A percentile compares a stretch with the other conserved stretches of the same genome.
phyloP scores from a whole-genome alignment of 2,797 vertebrate species.

The Squalus acanthias region DNA sequence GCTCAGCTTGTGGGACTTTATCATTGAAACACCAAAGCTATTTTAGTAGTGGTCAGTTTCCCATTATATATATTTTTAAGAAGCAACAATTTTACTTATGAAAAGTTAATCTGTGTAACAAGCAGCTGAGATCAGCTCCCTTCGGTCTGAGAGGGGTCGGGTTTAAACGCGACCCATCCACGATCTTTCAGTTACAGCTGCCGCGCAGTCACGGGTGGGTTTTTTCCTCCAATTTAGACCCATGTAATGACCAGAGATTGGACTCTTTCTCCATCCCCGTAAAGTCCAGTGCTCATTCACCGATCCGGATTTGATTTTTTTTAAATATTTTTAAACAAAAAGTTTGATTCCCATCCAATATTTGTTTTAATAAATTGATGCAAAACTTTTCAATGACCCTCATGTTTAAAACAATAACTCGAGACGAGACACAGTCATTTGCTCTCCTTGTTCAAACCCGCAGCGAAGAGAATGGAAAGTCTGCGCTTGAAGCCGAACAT shows the following conservation, averaged over 20 bases:
- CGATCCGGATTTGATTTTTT: neutral
- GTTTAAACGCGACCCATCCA: neutral
- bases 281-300: neutral
- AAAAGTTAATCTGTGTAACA: neutral
- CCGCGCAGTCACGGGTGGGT: neutral
- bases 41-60: no score
- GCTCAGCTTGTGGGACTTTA: neutral
- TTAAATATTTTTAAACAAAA: neutral
- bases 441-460: neutral
- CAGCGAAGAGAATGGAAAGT: neutral
- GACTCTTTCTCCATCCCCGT: neutral
- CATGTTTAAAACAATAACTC: neutral
- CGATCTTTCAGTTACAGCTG: neutral
- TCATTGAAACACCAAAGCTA: no score
- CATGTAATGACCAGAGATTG: neutral
- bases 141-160: neutral
- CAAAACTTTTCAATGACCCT: neutral
- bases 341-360: neutral
- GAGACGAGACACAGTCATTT: neutral
- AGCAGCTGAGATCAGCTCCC: no score
- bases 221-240: neutral
- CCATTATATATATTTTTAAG: neutral
- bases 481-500: neutral
- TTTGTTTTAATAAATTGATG: neutral
- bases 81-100: neutral